phyloP scores from a whole-genome alignment of 2,888 invertebrate genomes.

The Drosophila subquinaria region DNA sequence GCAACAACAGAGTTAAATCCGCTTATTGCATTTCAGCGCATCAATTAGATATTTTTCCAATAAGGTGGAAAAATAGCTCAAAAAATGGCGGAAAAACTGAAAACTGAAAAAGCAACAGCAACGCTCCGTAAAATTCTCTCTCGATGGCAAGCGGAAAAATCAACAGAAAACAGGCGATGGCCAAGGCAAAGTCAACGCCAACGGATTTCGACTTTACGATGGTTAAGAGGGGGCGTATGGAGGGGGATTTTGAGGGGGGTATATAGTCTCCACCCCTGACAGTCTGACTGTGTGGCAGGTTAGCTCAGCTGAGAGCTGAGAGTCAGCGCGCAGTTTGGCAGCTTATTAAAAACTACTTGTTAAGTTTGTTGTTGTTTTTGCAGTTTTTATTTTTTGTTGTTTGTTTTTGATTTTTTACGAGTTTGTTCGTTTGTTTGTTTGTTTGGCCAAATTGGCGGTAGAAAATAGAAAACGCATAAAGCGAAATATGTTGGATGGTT shows the following conservation, averaged over 20 bases:
- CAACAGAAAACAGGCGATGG: slow-evolving; percentile 61
- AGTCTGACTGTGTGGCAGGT: slow-evolving; percentile 9
- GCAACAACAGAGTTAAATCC: slow-evolving; percentile 57
- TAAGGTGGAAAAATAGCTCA: slow-evolving; percentile 57
- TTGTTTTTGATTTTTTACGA: slow-evolving; percentile 10
- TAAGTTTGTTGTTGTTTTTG: slow-evolving; percentile 67
- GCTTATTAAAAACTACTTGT: slow-evolving; percentile 71
- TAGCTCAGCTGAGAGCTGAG: slow-evolving; percentile 19
- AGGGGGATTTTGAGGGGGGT: neutral
- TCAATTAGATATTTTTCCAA: slow-evolving; percentile 69
- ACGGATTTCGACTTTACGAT: slow-evolving; percentile 22
- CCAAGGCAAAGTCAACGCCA: slow-evolving; percentile 47
- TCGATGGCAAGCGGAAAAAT: slow-evolving; percentile 57
- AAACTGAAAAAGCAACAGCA: slow-evolving; percentile 45
- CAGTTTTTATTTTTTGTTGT: slow-evolving; percentile 28
- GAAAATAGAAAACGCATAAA: slow-evolving; percentile 60
- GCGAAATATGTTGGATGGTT: slow-evolving; percentile 4
- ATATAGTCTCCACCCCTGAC: neutral
- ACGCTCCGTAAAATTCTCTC: slow-evolving; percentile 15
- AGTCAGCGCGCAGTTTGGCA: slow-evolving; percentile 44
- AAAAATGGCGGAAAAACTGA: slow-evolving; percentile 14
- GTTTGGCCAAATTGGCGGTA: slow-evolving; percentile 50
- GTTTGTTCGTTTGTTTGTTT: slow-evolving; percentile 45
- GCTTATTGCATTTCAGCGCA: slow-evolving; percentile 59
- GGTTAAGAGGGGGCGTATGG: neutral